Base-by-base conservation (phyloP, 1,140 invertebrate genomes). In the Arctopsyche grandis region DNA sequence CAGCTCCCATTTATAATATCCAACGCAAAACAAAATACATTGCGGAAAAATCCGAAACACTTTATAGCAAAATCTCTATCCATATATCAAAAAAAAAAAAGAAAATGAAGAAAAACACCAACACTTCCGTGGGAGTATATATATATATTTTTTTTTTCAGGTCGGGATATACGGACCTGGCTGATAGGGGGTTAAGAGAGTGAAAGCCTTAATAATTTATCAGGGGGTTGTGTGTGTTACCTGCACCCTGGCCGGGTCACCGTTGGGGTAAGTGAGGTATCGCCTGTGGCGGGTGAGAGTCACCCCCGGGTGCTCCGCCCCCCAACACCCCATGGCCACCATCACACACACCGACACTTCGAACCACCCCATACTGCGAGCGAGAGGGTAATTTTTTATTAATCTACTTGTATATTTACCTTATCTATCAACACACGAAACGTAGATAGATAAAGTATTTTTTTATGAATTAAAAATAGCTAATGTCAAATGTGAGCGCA, bases 251-350 rank as follows among this genome's bases (percentile, higher is more conserved):
- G 87, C 87, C 3, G 87, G 88, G 5, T 87, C 88, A 74, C 87
- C 88, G 80, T 88, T 85, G 0, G 88, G 88, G 69, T 88, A 89
- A 1, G 88, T 83, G 29, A 89, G 85, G 80, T 89, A 88, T 58
- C 87, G 83, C 71, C 83, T 85, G 1, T 86, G 85, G 56, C 87
- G 83, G 69, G 84, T 83, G n/a, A 80, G 80, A 44, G 71, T 70
- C 26, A 71, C 82, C 71, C 83, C 80, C 43, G 81, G 60, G 14
- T 75, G 82, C 21, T 46, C 71, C 12, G 48, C 29, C 14, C 69
- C 5, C 38, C 38, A 24, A 48, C 69, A 73, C 24, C 5, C 43
- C n/a, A 22, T 10, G 1, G 29, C 69, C 24, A 12, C 12, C 22
- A 29, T 21, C 52, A 10, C 52, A n/a, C 52, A 56, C 52, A 56